Conservation (phyloP, 2,113 vertebrate species). For the rat (Rattus norvegicus) region GRCr8 NC_086035.1:14258001-14258500, state of each 20-base stretch:
- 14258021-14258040: slow-evolving; percentile 46
- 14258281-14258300: not conserved
- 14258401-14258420: not conserved
- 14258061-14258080: not conserved
- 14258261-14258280: not conserved
- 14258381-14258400: not conserved
- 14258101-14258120: not conserved
- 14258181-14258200: not conserved
- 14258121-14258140: slow-evolving; percentile 2
- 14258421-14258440: not conserved
- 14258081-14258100: slow-evolving; percentile 30
- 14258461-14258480: not conserved
- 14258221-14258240: not conserved
- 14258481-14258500: not conserved
- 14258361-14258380: not conserved
- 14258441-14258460: not conserved
- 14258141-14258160: slow-evolving; percentile 46
- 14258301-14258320: not conserved
- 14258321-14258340: not conserved
- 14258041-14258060: not conserved
- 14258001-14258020: slow-evolving; percentile 1
- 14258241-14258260: not conserved
- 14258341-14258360: not conserved
- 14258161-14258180: slow-evolving; percentile 11
- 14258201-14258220: slow-evolving; percentile 4